Evolutionary conservation across 2,888 invertebrate species (phyloP), one percentile per base, ranked within the genome.

Genomic region (Bugula neritina): DNA sequence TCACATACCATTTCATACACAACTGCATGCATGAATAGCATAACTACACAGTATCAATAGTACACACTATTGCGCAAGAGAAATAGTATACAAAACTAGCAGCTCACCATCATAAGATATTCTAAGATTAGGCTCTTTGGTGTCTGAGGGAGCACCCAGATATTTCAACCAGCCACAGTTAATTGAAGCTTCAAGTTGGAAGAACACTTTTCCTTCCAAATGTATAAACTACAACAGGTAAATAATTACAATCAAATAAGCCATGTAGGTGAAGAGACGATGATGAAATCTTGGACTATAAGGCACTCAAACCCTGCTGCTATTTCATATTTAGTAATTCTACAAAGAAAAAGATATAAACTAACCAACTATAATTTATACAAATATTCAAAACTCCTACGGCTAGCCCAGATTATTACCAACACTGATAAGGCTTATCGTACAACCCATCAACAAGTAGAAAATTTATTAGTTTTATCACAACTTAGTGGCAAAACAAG

Each of bases 381-480:
- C 43, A 43, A 13, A 31, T 13, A 63, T 63, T 63, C 63, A 63
- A 63, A 63, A 27, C 63, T 63, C 31, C 63, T 31, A 63, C 34
- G 31, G 63, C 31, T 63, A 43, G 5, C 5, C 31, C 31, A 63
- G 63, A 63, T 63, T 63, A 34, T 13, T 31, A 31, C 31, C 63
- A 34, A 34, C 13, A 27, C 10, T 10, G 63, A 63, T 63, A 63
- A 63, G 63, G 17, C 63, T 63, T 63, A 63, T 63, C 63, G n/a
- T 27, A 29, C 29, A 63, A 63, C 27, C 31, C 63, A 63, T 63
- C 63, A 63, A 63, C 63, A 63, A 63, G 29, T 63, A 34, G 63
- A 63, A 31, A 63, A 25, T 63, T 63, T 63, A 63, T 63, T 63
- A 27, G 63, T 63, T 34, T 63, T 63, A 63, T 63, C 63, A 63